These are phyloP conservation scores for Acleris laterana DNA, from an alignment of 2,888 invertebrate species.

Conservation along the genomic window DNA sequence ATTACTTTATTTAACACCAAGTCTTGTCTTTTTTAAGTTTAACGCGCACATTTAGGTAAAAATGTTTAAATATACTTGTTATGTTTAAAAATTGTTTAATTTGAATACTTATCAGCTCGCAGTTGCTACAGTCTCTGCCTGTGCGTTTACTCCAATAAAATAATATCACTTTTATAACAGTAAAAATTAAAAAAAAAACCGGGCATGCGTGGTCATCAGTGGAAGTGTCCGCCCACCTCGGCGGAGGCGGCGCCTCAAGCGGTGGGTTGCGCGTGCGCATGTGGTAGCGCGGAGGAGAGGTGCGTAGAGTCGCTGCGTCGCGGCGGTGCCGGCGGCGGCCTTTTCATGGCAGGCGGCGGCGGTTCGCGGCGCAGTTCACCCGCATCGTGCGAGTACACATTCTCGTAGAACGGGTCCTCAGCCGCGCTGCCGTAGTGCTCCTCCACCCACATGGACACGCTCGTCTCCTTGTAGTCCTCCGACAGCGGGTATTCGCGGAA, in stretches of 20 bases:
- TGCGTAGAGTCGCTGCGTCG: constrained; percentile 95
- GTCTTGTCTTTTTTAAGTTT: not conserved
- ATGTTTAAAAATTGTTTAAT: not conserved
- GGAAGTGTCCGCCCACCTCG: not conserved
- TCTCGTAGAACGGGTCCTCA: constrained; percentile 89
- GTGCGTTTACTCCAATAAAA: constrained; percentile 20
- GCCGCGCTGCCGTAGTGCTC: constrained; percentile 90
- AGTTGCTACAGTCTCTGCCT: constrained; percentile 2
- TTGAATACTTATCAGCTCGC: constrained; percentile 11
- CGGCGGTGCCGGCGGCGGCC: constrained; percentile 95
- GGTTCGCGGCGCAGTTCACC: constrained; percentile 64
- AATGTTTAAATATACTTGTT: constrained; percentile 17
- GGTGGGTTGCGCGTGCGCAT: constrained; percentile 58
- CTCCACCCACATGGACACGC: constrained; percentile 95
- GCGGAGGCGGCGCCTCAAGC: constrained; percentile 51
- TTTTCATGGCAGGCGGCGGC: constrained; percentile 84
- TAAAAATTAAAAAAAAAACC: not conserved
- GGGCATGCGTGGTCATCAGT: no score
- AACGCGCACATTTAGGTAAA: constrained; percentile 20
- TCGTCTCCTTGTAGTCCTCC: constrained; percentile 90
- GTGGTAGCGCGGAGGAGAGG: constrained; percentile 76
- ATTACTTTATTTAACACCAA: constrained; percentile 20
- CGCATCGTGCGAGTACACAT: constrained; percentile 77
- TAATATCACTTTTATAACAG: constrained; percentile 2
- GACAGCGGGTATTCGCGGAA: constrained; percentile 92